A percentile compares a stretch with the other conserved stretches of the same genome.
These are phyloP conservation scores for Synanthedon myopaeformis DNA, from an alignment of 2,888 invertebrate species.

Conservation along the genomic window DNA sequence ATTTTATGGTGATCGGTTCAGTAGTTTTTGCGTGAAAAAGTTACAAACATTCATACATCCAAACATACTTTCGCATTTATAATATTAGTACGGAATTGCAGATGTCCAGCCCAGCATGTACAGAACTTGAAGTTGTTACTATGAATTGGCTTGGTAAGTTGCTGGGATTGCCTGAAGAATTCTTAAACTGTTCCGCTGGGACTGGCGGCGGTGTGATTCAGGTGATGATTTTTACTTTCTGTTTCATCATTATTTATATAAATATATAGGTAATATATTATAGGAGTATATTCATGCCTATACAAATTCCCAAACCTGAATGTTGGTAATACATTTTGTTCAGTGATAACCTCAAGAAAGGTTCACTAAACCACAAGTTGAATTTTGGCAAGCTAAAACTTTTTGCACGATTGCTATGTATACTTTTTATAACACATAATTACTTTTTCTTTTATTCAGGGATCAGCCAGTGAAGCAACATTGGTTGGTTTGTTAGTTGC, in stretches of 20 bases:
- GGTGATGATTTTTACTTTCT: conserved; percentile 42
- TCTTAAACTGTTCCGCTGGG: conserved; percentile 81
- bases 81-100: too few species aligned
- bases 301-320: too few species aligned
- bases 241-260: background rate
- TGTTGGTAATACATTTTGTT: too few species aligned
- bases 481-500: conserved; percentile 85
- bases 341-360: too few species aligned
- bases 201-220: conserved; percentile 89
- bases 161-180: conserved; percentile 83
- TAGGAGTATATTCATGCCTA: too few species aligned
- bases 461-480: conserved; percentile 92
- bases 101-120: conserved; percentile 89
- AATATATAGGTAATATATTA: too few species aligned
- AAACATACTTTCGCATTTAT: too few species aligned
- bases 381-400: background rate
- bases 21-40: too few species aligned
- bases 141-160: conserved; percentile 95
- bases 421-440: background rate
- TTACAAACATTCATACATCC: too few species aligned
- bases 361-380: background rate
- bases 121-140: conserved; percentile 90
- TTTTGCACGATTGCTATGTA: background rate
- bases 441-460: conserved; percentile 54
- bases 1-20: too few species aligned